These are phyloP conservation scores for Amitus sp. DNA, from an alignment of 2,888 invertebrate genomes.

Conservation along the genomic window DNA sequence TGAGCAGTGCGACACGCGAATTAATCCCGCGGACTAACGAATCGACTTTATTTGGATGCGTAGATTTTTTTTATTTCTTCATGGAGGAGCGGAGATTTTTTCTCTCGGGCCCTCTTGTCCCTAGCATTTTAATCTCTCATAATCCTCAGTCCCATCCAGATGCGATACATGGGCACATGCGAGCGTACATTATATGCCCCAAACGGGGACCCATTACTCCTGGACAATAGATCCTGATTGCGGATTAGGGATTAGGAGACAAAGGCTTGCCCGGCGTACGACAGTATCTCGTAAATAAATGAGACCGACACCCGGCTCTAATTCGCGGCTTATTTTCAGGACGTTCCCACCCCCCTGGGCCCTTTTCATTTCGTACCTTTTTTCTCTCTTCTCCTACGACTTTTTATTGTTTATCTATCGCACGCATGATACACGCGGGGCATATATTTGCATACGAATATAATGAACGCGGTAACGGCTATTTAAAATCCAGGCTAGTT, in stretches of 20 bases:
- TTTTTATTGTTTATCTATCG: neutral
- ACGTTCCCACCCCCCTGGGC: conserved; percentile 19
- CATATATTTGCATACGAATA: neutral
- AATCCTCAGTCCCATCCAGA: conserved; percentile 47
- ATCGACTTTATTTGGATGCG: conserved; percentile 57
- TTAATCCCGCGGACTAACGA: conserved; percentile 59
- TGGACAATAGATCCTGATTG: conserved; percentile 62
- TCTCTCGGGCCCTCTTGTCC: conserved; percentile 11
- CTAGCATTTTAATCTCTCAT: conserved; percentile 51
- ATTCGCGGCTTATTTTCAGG: conserved; percentile 30
- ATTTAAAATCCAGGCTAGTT: conserved; percentile 31
- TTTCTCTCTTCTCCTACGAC: conserved; percentile 8
- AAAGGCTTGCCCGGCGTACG: conserved; percentile 49
- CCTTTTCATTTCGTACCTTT: conserved; percentile 12
- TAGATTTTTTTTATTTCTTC: conserved; percentile 2
- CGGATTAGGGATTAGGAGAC: conserved; percentile 61
- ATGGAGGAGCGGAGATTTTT: neutral
- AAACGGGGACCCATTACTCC: conserved; percentile 45
- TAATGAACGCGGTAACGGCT: too few relatives aligned
- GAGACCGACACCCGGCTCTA: conserved; percentile 38
- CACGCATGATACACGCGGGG: neutral
- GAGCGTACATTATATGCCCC: conserved; percentile 47
- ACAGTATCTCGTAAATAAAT: conserved; percentile 29
- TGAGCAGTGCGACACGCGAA: conserved; percentile 49
- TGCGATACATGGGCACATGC: conserved; percentile 42